Percentiles rank a stretch among this genome's conserved stretches.
Evolutionary conservation across 2,888 invertebrate species (phyloP).

Genomic region (Trissolcus brochymenae): DNA sequence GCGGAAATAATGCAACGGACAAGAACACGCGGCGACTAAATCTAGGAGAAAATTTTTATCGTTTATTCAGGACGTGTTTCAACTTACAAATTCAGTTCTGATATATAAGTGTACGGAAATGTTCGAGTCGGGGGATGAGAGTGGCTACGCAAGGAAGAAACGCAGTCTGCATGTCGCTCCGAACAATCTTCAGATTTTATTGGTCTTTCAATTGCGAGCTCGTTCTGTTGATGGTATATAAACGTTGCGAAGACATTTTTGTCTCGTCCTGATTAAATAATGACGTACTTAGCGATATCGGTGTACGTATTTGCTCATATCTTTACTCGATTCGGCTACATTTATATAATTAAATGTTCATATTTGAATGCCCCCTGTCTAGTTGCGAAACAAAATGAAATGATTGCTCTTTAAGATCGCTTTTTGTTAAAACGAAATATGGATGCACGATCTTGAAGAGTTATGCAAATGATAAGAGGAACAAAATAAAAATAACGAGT

Average conservation of each 20-base stretch:
- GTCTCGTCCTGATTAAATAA: conserved; percentile 41
- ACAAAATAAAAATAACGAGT: conserved; percentile 16
- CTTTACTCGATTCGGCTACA: not conserved
- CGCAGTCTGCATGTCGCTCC: conserved; percentile 20
- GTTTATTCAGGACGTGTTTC: conserved; percentile 73
- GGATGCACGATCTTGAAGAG: conserved; percentile 1
- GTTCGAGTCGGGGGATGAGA: conserved; percentile 19
- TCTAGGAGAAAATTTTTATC: conserved; percentile 73
- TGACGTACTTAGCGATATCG: conserved; percentile 26
- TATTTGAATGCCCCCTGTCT: conserved; percentile 10
- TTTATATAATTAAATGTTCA: conserved; percentile 36
- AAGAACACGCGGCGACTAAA: conserved; percentile 43
- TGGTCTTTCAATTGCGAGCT: conserved; percentile 32
- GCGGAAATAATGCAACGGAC: conserved; percentile 28
- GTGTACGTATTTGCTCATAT: conserved; percentile 9
- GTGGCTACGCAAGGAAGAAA: conserved; percentile 23
- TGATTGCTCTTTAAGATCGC: conserved; percentile 19
- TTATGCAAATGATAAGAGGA: conserved; percentile 25
- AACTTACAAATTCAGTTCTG: conserved; percentile 64
- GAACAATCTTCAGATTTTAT: conserved; percentile 43
- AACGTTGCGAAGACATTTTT: conserved; percentile 28
- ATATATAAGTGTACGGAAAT: conserved; percentile 39
- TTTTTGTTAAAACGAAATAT: conserved; percentile 19
- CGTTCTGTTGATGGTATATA: conserved; percentile 4
- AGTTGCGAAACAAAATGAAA: not conserved